Conservation (phyloP, 2,113 vertebrate genomes). For the Cervus canadensis region DNA sequence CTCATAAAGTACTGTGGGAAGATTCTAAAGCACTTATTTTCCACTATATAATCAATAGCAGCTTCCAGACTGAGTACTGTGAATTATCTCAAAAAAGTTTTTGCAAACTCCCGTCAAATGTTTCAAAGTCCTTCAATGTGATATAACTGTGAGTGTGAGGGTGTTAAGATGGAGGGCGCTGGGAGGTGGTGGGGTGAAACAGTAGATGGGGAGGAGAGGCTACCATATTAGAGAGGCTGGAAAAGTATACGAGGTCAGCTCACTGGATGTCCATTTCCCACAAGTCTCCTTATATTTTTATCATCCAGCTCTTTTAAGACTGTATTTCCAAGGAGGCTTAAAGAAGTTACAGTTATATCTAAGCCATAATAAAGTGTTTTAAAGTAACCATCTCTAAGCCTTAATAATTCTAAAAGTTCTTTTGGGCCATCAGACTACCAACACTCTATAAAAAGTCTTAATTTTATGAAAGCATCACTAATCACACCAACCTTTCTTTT, state of each 20-base stretch:
- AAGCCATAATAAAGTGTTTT: background rate
- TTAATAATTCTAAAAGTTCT: conserved; percentile 1
- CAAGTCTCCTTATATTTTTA: background rate
- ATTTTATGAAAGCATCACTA: background rate
- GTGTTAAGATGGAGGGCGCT: too few species aligned
- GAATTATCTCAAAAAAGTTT: background rate
- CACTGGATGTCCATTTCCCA: background rate
- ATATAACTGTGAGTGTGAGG: background rate
- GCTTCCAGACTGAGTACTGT: background rate
- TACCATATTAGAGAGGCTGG: background rate
- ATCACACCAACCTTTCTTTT: background rate
- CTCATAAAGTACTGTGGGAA: background rate
- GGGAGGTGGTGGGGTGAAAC: background rate
- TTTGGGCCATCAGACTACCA: background rate
- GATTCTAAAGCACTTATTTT: background rate
- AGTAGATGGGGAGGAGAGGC: background rate
- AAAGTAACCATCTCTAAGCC: background rate
- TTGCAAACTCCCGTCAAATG: background rate
- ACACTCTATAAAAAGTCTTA: background rate
- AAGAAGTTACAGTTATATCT: conserved; percentile 1
- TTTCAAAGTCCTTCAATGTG: background rate
- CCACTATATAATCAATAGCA: background rate
- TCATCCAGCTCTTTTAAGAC: background rate
- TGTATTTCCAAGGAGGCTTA: background rate
- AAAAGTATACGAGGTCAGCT: background rate